Conservation (phyloP, 2,888 invertebrate genomes). For the Sarcophaga variegata region DNA sequence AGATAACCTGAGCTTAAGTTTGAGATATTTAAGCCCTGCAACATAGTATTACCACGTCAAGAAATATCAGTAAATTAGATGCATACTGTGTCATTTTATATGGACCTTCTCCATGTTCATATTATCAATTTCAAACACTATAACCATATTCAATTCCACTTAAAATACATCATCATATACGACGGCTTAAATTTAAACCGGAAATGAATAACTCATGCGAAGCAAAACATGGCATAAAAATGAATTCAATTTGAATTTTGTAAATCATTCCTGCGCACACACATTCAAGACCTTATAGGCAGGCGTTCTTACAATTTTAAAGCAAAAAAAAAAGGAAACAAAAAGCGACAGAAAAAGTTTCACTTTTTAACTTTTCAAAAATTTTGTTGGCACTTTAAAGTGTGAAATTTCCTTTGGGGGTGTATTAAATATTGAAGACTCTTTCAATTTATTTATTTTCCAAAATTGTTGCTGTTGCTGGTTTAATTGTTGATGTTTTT, state of each 20-base stretch:
- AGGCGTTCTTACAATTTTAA: background rate
- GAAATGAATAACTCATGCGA: slow-evolving; percentile 16
- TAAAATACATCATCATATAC: slow-evolving; percentile 45
- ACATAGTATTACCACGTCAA: too few species aligned
- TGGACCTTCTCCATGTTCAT: background rate
- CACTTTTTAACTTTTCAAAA: background rate
- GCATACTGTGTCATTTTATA: too few species aligned
- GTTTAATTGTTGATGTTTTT: background rate
- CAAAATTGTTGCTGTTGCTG: background rate
- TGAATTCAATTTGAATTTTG: slow-evolving; percentile 15
- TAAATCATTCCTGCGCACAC: too few species aligned
- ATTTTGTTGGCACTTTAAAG: slow-evolving; percentile 36
- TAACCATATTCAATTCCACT: background rate
- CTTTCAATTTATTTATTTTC: background rate
- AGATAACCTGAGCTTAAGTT: too few species aligned
- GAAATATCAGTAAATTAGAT: too few species aligned
- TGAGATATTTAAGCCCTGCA: too few species aligned
- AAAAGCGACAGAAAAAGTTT: background rate
- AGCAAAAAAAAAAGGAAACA: background rate
- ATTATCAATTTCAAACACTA: too few species aligned
- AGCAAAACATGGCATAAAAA: slow-evolving; percentile 32
- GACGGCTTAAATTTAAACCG: slow-evolving; percentile 30
- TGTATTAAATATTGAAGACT: slow-evolving; percentile 12
- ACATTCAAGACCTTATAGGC: too few species aligned
- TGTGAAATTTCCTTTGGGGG: slow-evolving; percentile 13